Percentiles rank a stretch among this genome's conserved stretches.
These are phyloP conservation scores for Dipodomys spectabilis DNA, from an alignment of 2,113 vertebrate genomes.

Conservation along the genomic window DNA sequence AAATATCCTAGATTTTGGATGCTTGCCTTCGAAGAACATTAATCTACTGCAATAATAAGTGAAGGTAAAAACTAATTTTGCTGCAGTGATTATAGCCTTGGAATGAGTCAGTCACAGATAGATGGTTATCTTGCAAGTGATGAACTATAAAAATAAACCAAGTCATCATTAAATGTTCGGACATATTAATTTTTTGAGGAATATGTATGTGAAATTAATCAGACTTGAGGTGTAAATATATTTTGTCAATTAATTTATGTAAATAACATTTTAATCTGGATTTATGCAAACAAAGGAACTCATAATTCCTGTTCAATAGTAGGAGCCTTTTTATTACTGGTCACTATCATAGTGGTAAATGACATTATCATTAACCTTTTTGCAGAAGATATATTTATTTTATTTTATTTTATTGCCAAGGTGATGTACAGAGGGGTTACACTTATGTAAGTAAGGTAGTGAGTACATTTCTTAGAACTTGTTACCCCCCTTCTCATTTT, in stretches of 20 bases:
- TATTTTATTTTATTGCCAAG: too few species aligned
- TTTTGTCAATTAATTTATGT: not conserved
- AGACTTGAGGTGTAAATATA: not conserved
- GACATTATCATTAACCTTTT: not conserved
- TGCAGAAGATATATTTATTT: too few species aligned
- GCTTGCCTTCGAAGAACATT: conserved; percentile 21
- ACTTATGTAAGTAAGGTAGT: too few species aligned
- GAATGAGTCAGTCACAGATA: not conserved
- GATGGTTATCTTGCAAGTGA: not conserved
- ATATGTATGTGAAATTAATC: not conserved
- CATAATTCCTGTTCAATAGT: not conserved
- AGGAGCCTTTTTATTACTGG: not conserved
- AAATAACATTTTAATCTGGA: not conserved
- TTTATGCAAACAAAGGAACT: not conserved
- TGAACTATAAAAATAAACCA: conserved; percentile 43
- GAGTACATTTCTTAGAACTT: too few species aligned
- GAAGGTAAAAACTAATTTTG: not conserved
- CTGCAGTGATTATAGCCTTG: not conserved
- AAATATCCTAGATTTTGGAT: conserved; percentile 40
- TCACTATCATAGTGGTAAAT: not conserved
- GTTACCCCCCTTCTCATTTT: too few species aligned
- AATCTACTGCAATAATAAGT: conserved; percentile 47
- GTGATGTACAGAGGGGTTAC: too few species aligned
- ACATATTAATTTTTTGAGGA: conserved; percentile 22
- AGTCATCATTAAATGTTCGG: conserved; percentile 29